Evolutionary conservation across 30 jellyfish, hydroid and myxozoan species (phyloP).

Genomic region (Cassiopea xamachana): DNA sequence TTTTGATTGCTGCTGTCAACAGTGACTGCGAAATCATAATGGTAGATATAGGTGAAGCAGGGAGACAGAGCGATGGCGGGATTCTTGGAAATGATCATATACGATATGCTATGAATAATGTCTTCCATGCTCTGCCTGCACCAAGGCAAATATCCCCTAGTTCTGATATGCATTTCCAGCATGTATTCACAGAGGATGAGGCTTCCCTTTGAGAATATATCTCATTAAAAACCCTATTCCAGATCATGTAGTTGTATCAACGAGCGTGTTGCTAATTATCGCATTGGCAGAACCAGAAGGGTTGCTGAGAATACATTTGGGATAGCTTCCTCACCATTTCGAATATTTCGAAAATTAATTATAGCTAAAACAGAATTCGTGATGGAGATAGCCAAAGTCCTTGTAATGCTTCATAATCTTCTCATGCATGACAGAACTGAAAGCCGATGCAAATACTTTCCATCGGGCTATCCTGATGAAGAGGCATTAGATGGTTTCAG

Average conservation of each 20-base stretch:
- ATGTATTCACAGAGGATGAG: conserved; percentile 70
- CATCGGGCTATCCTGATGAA: too few species aligned
- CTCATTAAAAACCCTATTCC: conserved; percentile 72
- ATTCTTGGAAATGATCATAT: conserved; percentile 30
- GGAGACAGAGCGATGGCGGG: conserved; percentile 68
- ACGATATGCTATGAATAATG: conserved; percentile 50
- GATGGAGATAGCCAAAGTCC: conserved; percentile 49
- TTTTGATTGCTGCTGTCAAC: conserved; percentile 57
- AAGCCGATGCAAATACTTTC: too few species aligned
- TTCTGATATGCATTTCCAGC: conserved; percentile 12
- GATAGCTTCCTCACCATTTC: conserved; percentile 53
- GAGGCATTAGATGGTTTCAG: too few species aligned
- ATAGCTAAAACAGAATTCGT: conserved; percentile 30
- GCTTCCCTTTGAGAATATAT: conserved; percentile 56
- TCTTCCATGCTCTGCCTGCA: conserved; percentile 28
- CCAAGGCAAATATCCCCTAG: conserved; percentile 9
- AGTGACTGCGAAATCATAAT: conserved; percentile 48
- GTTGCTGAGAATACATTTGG: conserved; percentile 75
- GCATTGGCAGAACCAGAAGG: conserved; percentile 69
- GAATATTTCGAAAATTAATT: conserved; percentile 61
- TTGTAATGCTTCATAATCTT: conserved; percentile 56
- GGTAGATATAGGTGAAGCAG: conserved; percentile 69
- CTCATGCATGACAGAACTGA: conserved; percentile 19
- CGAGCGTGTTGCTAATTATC: conserved; percentile 37
- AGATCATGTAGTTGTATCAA: not conserved